A percentile compares a stretch with the other conserved stretches of the same genome.
Conservation (phyloP, 2,797 vertebrate species). For the Eleutherodactylus coqui region DNA sequence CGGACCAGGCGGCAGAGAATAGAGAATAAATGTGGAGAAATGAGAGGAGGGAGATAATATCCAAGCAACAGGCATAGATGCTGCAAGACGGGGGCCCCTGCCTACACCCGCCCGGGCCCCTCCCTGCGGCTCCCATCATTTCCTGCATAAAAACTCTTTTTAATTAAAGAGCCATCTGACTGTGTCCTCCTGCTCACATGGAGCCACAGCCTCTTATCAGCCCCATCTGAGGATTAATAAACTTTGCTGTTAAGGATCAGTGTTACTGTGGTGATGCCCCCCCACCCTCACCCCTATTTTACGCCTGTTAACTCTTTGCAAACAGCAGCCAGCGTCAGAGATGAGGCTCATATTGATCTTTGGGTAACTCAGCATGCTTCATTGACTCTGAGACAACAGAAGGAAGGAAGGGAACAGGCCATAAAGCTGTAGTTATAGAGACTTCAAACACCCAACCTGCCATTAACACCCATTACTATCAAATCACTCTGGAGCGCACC, state of each 20-base stretch:
- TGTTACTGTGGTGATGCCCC: conserved; percentile 90
- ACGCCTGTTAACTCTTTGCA: conserved; percentile 90
- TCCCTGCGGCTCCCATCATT: conserved; percentile 91
- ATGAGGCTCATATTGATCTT: conserved; percentile 81
- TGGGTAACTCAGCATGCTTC: conserved; percentile 68
- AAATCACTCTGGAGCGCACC: background rate
- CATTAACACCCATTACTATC: conserved; percentile 37
- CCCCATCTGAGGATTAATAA: conserved; percentile 95
- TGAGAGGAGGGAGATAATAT: conserved; percentile 75
- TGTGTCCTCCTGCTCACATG: conserved; percentile 78
- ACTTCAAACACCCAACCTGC: conserved; percentile 8
- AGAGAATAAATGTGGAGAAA: conserved; percentile 57
- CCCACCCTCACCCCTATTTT: conserved; percentile 77
- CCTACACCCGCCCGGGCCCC: conserved; percentile 66
- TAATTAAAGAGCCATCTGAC: conserved; percentile 98
- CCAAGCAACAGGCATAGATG: conserved; percentile 81
- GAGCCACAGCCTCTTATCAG: conserved; percentile 84
- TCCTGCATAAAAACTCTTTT: conserved; percentile 84
- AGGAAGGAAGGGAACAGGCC: conserved; percentile 29
- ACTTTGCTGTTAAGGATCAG: conserved; percentile 86
- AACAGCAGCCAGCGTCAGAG: conserved; percentile 80
- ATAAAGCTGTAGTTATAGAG: conserved; percentile 49
- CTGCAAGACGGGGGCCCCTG: conserved; percentile 60
- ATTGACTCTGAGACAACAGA: conserved; percentile 76
- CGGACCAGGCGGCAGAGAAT: conserved; percentile 70